Evolutionary conservation across 1,140 invertebrate species (phyloP).

Genomic region (Rhagoletis zephyria): DNA sequence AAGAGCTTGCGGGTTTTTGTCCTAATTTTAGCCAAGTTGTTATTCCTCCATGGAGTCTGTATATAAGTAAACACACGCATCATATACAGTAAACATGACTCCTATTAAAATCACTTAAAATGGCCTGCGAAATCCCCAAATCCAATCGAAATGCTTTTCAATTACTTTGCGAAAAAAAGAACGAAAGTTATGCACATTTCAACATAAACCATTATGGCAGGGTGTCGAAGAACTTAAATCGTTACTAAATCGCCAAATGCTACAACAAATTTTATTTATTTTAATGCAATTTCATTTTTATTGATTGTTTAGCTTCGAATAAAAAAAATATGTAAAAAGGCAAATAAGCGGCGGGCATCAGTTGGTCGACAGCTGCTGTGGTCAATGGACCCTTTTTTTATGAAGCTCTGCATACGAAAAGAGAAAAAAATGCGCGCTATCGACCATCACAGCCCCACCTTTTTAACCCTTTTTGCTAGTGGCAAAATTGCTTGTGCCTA

Average conservation of each 20-base stretch:
- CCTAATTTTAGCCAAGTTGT: no score
- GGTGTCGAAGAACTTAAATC: constrained; percentile 23
- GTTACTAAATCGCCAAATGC: constrained; percentile 29
- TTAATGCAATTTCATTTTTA: neutral
- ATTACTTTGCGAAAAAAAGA: constrained; percentile 18
- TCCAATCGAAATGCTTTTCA: neutral
- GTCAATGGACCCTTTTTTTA: constrained; percentile 1
- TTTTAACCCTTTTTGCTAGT: neutral
- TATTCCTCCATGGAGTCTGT: no score
- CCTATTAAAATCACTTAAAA: neutral
- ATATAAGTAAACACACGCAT: no score
- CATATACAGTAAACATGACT: no score
- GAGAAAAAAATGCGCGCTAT: neutral
- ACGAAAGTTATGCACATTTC: constrained; percentile 15
- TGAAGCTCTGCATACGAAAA: neutral
- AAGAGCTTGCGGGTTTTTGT: no score
- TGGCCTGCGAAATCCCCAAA: constrained; percentile 4
- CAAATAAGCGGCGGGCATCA: constrained; percentile 22
- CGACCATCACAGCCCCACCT: neutral
- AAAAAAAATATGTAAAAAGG: neutral
- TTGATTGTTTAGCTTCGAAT: neutral
- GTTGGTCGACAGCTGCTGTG: constrained; percentile 6
- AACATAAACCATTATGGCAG: constrained; percentile 10
- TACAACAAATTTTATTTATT: constrained; percentile 18
- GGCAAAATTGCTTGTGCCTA: neutral